These are phyloP conservation scores for Solea solea DNA, from an alignment of 2,113 vertebrate genomes.

Conservation along the genomic window DNA sequence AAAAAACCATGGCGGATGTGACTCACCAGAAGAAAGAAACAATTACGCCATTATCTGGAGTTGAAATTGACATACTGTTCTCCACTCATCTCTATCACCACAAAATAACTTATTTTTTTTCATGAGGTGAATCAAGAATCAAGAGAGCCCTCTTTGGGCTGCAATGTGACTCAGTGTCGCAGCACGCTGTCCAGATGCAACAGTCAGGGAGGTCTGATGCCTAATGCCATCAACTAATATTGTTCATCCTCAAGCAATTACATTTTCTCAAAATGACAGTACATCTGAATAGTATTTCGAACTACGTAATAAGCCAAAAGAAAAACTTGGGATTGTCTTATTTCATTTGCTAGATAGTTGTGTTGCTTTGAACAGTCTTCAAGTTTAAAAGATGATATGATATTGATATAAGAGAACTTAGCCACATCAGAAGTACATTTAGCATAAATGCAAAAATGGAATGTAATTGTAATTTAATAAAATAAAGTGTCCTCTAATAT, in stretches of 20 bases:
- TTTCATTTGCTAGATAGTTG: constrained; percentile 27
- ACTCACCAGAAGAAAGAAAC: constrained; percentile 46
- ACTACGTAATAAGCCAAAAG: constrained; percentile 26
- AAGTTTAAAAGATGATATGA: constrained; percentile 8
- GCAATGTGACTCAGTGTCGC: constrained; percentile 56
- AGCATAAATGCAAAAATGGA: neutral
- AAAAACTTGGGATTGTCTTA: constrained; percentile 22
- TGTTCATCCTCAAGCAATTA: constrained; percentile 36
- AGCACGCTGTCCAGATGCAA: constrained; percentile 48
- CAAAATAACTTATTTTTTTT: constrained; percentile 11
- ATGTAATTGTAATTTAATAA: too few relatives aligned
- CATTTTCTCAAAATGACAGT: constrained; percentile 27
- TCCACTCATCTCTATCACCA: constrained; percentile 35
- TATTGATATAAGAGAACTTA: constrained; percentile 6
- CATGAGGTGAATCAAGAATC: neutral
- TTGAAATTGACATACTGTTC: constrained; percentile 47
- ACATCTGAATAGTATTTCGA: constrained; percentile 36
- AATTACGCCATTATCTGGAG: constrained; percentile 54
- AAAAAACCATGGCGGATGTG: constrained; percentile 38
- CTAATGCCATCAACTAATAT: constrained; percentile 36
- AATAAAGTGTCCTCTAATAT: too few relatives aligned
- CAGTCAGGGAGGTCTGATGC: constrained; percentile 39
- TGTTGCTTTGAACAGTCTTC: constrained; percentile 3
- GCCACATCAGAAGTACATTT: neutral
- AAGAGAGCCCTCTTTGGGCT: constrained; percentile 30